These are phyloP conservation scores for Bombus waltoni DNA, from an alignment of 1,140 invertebrate genomes.

Conservation along the genomic window DNA sequence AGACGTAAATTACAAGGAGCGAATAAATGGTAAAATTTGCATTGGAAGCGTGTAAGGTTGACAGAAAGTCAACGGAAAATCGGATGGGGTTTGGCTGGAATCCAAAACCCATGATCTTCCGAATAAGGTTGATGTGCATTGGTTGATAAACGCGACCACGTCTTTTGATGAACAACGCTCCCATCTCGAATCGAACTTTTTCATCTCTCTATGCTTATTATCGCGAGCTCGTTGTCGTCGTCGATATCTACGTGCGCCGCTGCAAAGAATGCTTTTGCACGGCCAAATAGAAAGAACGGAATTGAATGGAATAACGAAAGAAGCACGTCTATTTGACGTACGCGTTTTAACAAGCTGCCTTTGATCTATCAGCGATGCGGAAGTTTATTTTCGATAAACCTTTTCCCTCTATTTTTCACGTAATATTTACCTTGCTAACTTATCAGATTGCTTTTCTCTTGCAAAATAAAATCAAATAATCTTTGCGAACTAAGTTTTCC, in stretches of 20 bases:
- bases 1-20: not conserved
- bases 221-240: not conserved
- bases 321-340: too few species aligned
- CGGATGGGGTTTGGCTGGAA: constrained; percentile 19
- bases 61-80: constrained; percentile 21
- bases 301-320: not conserved
- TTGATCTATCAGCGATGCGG: not conserved
- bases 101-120: constrained; percentile 34
- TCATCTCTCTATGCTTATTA: constrained; percentile 6
- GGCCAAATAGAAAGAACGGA: not conserved
- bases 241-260: not conserved
- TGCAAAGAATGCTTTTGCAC: too few species aligned
- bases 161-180: not conserved
- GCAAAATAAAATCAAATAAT: not conserved
- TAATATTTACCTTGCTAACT: not conserved
- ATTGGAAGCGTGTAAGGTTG: constrained; percentile 43
- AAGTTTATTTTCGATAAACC: constrained; percentile 1
- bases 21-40: constrained; percentile 33
- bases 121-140: constrained; percentile 16
- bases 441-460: not conserved
- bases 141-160: constrained; percentile 41
- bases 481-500: not conserved
- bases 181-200: constrained; percentile 1
- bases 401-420: not conserved
- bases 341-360: not conserved